These are phyloP conservation scores for Leptobrachium ailaonicum DNA, from an alignment of 2,113 vertebrate genomes.

Conservation along the genomic window DNA sequence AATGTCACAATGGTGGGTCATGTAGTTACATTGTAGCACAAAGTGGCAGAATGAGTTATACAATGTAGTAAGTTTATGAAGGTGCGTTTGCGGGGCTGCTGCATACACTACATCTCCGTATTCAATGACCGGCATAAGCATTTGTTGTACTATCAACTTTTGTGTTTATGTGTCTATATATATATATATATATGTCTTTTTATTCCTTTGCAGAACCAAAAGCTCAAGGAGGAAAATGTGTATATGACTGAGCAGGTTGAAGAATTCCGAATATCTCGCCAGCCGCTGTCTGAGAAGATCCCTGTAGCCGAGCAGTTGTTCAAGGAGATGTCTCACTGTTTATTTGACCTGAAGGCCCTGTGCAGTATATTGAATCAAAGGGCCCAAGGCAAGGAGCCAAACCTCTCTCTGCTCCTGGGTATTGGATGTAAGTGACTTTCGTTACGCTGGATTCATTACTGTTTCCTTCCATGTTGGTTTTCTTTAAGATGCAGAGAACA, in stretches of 20 bases:
- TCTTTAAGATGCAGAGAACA: too few relatives aligned
- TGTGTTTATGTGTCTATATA: too few relatives aligned
- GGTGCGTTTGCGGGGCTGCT: too few relatives aligned
- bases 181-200: too few relatives aligned
- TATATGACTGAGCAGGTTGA: conserved; percentile 57
- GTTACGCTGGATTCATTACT: background rate
- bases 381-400: conserved; percentile 91
- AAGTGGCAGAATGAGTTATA: too few relatives aligned
- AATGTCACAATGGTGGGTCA: too few relatives aligned
- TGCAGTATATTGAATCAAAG: conserved; percentile 89
- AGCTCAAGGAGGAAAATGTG: conserved; percentile 64
- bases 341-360: conserved; percentile 89
- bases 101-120: too few relatives aligned
- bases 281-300: conserved; percentile 66
- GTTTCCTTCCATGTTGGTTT: too few relatives aligned
- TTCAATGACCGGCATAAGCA: too few relatives aligned
- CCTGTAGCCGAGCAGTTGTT: conserved; percentile 78
- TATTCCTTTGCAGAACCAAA: conserved; percentile 68
- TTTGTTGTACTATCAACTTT: too few relatives aligned
- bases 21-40: too few relatives aligned
- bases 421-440: conserved; percentile 82
- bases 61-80: too few relatives aligned
- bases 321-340: conserved; percentile 90
- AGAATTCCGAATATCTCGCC: conserved; percentile 56
- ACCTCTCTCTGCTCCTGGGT: conserved; percentile 88